phyloP scores from a whole-genome alignment of 2,797 vertebrate genomes.

The Peromyscus attwateri region DNA sequence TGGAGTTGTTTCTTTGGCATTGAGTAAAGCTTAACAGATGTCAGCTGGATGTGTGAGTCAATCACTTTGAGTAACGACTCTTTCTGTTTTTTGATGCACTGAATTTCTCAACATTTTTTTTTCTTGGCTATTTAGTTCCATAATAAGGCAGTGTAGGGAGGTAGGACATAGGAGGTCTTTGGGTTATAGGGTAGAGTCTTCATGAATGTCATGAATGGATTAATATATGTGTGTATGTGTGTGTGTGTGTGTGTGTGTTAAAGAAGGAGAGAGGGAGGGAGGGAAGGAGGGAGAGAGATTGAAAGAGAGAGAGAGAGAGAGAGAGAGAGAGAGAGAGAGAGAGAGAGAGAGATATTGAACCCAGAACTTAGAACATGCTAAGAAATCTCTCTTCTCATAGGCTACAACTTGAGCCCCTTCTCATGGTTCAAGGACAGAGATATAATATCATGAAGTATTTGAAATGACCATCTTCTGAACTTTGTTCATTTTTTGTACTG shows the following conservation, averaged over 20 bases:
- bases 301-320: too few species aligned
- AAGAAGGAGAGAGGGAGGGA: not conserved
- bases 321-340: not conserved
- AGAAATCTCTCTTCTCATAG: not conserved
- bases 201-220: not conserved
- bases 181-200: not conserved
- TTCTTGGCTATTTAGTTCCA: not conserved
- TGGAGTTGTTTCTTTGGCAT: not conserved
- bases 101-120: constrained; percentile 20
- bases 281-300: too few species aligned
- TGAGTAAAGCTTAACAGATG: not conserved
- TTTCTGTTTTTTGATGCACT: not conserved
- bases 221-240: not conserved
- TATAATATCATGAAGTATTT: not conserved
- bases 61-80: not conserved
- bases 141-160: not conserved
- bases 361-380: not conserved
- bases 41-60: not conserved
- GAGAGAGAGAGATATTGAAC: not conserved
- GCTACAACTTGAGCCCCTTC: not conserved
- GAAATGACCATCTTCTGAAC: not conserved
- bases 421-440: constrained; percentile 10
- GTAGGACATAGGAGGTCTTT: not conserved
- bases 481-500: not conserved
- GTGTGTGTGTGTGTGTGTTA: not conserved